Evolutionary conservation across 2,113 vertebrate species (phyloP).

Genomic region (Oenanthe melanoleuca): DNA sequence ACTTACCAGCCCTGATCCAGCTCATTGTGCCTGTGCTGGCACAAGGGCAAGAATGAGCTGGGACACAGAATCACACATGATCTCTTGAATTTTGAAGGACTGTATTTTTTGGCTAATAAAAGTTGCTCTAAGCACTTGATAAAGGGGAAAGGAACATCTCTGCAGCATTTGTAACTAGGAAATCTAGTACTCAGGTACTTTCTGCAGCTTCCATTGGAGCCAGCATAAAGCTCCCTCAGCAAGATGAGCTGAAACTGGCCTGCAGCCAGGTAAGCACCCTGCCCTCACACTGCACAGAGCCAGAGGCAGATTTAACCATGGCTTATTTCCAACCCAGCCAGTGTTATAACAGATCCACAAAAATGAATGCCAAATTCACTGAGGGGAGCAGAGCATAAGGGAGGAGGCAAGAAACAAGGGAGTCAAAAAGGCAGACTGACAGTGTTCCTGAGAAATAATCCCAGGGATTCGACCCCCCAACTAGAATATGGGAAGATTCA

Average conservation of each 20-base stretch:
- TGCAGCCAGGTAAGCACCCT: not conserved
- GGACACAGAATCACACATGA: not conserved
- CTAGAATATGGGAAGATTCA: not conserved
- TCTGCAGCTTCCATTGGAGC: not conserved
- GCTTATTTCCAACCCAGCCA: not conserved
- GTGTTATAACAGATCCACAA: not conserved
- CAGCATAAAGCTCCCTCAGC: not conserved
- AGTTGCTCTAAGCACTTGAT: not conserved
- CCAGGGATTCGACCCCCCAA: rapidly evolving
- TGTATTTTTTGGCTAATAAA: not conserved
- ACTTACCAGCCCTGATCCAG: not conserved
- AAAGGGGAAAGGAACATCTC: not conserved
- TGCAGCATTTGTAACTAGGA: not conserved
- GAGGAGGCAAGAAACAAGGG: not conserved
- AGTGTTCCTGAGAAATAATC: not conserved
- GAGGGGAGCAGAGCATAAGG: not conserved
- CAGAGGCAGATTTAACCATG: not conserved
- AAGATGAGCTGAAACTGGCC: not conserved
- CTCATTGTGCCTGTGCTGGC: not conserved
- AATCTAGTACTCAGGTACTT: not conserved
- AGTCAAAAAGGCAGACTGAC: not conserved
- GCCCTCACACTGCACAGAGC: not conserved
- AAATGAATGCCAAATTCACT: not conserved
- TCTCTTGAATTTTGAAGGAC: not conserved
- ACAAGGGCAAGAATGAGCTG: not conserved